Percentiles rank a stretch among this genome's conserved stretches.
Conservation (phyloP, 1,140 invertebrate genomes). For the Aricia agestis region DNA sequence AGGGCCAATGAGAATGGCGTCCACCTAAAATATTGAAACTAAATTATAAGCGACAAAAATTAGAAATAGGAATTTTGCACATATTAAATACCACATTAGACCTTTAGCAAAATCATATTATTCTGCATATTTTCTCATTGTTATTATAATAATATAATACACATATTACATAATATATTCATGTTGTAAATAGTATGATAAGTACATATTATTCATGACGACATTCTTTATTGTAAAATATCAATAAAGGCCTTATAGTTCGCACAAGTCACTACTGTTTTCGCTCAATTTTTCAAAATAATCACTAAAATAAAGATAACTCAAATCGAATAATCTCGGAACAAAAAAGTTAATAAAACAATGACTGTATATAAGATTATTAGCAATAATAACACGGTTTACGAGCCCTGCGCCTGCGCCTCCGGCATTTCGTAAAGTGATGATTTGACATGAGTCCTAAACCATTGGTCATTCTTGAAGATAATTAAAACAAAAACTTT, state of each 20-base stretch:
- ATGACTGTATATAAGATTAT: constrained; percentile 58
- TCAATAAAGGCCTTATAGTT: no score
- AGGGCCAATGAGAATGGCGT: background rate
- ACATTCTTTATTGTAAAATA: no score
- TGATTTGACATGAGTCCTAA: constrained; percentile 29
- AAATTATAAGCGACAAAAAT: constrained; percentile 4
- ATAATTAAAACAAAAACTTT: no score
- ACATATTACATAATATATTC: no score
- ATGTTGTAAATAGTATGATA: no score
- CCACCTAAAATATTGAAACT: constrained; percentile 1
- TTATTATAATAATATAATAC: no score
- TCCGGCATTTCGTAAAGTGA: constrained; percentile 34
- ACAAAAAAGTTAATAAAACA: constrained; percentile 35
- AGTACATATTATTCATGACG: no score
- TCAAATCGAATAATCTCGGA: constrained; percentile 10
- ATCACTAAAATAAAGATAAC: constrained; percentile 21
- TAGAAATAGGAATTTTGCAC: background rate
- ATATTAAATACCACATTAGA: no score
- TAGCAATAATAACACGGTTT: constrained; percentile 67
- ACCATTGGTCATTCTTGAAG: no score
- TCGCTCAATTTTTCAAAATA: background rate
- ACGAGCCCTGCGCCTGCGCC: constrained; percentile 42
- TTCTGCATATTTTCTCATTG: no score
- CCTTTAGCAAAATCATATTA: background rate
- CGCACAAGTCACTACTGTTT: no score